These are phyloP conservation scores for Oncorhynchus masou DNA, from an alignment of 2,113 vertebrate genomes.

Conservation along the genomic window DNA sequence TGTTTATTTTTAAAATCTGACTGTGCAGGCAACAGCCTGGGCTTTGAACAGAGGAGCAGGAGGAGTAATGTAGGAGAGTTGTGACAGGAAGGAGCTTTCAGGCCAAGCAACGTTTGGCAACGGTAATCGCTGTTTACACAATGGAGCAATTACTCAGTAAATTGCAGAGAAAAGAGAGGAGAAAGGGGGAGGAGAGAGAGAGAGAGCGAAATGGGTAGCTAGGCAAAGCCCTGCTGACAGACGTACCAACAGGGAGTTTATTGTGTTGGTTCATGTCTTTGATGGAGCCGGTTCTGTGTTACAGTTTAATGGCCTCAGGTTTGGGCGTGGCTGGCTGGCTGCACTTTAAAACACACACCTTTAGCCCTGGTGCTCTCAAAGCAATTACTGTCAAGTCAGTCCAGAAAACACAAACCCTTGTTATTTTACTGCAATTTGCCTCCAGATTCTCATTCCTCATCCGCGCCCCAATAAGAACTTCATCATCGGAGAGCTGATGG, in stretches of 20 bases:
- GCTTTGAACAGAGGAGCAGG: slow-evolving; percentile 31
- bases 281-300: slow-evolving; percentile 26
- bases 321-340: background rate
- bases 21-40: slow-evolving; percentile 30
- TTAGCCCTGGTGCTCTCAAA: background rate
- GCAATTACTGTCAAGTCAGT: background rate
- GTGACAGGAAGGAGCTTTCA: slow-evolving; percentile 40
- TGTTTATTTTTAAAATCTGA: slow-evolving; percentile 36
- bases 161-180: slow-evolving; percentile 18
- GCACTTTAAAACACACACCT: background rate
- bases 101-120: slow-evolving; percentile 15
- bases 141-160: slow-evolving; percentile 61
- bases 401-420: background rate
- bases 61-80: slow-evolving; percentile 29
- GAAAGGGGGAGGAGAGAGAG: background rate
- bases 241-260: slow-evolving; percentile 30
- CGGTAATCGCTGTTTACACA: slow-evolving; percentile 68
- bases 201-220: slow-evolving; percentile 13
- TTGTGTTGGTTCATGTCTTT: slow-evolving; percentile 41
- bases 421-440: slow-evolving; percentile 30
- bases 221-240: slow-evolving; percentile 23
- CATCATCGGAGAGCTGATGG: background rate
- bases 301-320: slow-evolving; percentile 12
- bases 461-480: background rate
- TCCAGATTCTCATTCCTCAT: slow-evolving; percentile 31